Percentiles rank a stretch among this genome's conserved stretches.
Conservation (phyloP, 2,797 vertebrate genomes). For the Discoglossus pictus region DNA sequence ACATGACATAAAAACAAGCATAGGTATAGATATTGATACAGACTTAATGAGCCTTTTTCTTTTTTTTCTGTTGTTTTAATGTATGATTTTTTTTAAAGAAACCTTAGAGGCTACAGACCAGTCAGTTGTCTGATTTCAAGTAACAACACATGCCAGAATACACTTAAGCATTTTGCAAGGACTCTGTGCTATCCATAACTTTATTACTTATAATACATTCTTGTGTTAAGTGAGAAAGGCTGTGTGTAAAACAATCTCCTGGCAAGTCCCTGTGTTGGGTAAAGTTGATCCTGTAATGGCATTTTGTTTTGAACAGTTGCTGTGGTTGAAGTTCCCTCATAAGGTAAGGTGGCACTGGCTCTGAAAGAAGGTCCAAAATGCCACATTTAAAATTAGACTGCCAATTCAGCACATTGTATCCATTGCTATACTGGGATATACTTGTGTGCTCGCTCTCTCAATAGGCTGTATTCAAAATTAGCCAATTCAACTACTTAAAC, state of each 20-base stretch:
- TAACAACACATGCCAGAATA: conserved; percentile 69
- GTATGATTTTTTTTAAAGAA: not conserved
- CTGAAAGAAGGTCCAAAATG: conserved; percentile 90
- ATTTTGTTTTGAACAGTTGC: conserved; percentile 95
- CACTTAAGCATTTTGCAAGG: conserved; percentile 63
- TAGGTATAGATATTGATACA: too few relatives aligned
- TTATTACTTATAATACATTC: conserved; percentile 76
- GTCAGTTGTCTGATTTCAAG: too few relatives aligned
- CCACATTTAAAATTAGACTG: conserved; percentile 99
- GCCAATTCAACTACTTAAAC: conserved; percentile 68
- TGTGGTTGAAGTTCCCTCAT: conserved; percentile 92
- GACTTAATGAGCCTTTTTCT: too few relatives aligned
- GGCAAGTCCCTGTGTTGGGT: conserved; percentile 71
- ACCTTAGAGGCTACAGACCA: not conserved
- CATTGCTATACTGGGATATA: conserved; percentile 87
- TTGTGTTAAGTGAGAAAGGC: conserved; percentile 78
- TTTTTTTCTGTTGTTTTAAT: too few relatives aligned
- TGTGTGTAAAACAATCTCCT: conserved; percentile 82
- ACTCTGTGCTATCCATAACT: conserved; percentile 69
- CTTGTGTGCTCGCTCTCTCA: conserved; percentile 77
- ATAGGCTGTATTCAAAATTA: conserved; percentile 75
- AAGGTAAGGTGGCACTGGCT: conserved; percentile 96
- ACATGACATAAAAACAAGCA: too few relatives aligned
- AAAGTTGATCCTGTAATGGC: conserved; percentile 86
- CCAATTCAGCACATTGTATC: conserved; percentile 98